Base-by-base conservation (phyloP, 2,113 vertebrate species). In the Trichomycterus rosablanca region DNA sequence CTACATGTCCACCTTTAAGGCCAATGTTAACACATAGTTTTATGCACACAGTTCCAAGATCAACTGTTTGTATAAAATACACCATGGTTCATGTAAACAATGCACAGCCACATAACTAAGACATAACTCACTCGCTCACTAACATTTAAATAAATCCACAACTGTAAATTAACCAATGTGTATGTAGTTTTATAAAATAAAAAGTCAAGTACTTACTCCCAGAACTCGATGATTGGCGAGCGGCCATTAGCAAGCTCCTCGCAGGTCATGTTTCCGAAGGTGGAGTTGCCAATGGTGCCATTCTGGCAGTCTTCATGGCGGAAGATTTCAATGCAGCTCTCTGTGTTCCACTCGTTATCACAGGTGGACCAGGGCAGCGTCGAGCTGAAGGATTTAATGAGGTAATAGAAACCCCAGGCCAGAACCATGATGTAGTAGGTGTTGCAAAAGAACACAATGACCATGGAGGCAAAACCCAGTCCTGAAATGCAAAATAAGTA, bases 401-500 rank as follows among this genome's bases (percentile, higher is more conserved):
- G 76, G 81, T 90, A 91, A 75, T 89, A 91, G 70, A 89, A 85
- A 35, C 77, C 88, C 89, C 89, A 91, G n/a, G 87, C 81, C 77
- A 90, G 56, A n/a, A 91, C 87, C 88, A 91, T 89, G 75, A 91
- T 91, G 81, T 91, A 90, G 74, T 90, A 90, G 0, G 88, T 89
- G 82, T 90, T 90, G 44, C 88, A 90, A 78, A 89, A 90, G 50
- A 91, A 91, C 57, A 91, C 87, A 1, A 91, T 91, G 12, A 91
- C 89, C 86, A 89, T 89, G 45, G 89, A 91, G 20, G 89, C 75
- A 2, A 76, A 89, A 1, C 89, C 89, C 24, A 90, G 71, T 53
- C 89, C 88, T 90, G 70, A 59, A 53, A 56, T 15, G 61, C 24
- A 71, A 1, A 5, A 34, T 18, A 26, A 18, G n/a, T 42, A 52